Percentiles rank a stretch among this genome's conserved stretches.
Evolutionary conservation across 2,113 vertebrate genomes (phyloP).

Genomic region (Barnardius zonarius): DNA sequence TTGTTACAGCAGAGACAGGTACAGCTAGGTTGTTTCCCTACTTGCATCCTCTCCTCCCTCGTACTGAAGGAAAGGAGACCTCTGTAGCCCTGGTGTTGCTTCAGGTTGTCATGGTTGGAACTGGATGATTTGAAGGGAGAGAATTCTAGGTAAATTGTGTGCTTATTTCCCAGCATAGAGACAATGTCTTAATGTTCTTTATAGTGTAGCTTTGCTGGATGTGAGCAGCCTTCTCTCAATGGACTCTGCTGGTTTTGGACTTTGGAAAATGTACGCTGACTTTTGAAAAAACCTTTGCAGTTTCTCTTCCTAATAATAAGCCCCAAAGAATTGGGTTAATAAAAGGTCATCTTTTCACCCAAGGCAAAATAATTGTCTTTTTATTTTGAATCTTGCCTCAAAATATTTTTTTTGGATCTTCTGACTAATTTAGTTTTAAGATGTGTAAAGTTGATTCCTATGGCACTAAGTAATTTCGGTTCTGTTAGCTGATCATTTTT

Average conservation of each 20-base stretch:
- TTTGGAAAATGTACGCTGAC: neutral
- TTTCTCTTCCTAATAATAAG: neutral
- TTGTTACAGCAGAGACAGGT: neutral
- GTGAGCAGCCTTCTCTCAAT: neutral
- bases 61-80: neutral
- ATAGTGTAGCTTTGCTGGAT: neutral
- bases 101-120: neutral
- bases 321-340: neutral
- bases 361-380: neutral
- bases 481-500: neutral
- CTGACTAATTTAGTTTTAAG: neutral
- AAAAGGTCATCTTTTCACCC: neutral
- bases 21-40: neutral
- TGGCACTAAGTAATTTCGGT: neutral
- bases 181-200: neutral
- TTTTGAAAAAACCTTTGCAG: neutral
- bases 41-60: neutral
- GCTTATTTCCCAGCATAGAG: neutral
- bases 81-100: neutral
- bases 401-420: neutral
- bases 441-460: slow-evolving; percentile 12
- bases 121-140: neutral
- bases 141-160: neutral
- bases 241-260: neutral
- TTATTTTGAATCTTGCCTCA: neutral